Percentiles rank a stretch among this genome's conserved stretches.
Evolutionary conservation across 1,140 invertebrate species (phyloP).

Genomic region (Drosophila ironensis): DNA sequence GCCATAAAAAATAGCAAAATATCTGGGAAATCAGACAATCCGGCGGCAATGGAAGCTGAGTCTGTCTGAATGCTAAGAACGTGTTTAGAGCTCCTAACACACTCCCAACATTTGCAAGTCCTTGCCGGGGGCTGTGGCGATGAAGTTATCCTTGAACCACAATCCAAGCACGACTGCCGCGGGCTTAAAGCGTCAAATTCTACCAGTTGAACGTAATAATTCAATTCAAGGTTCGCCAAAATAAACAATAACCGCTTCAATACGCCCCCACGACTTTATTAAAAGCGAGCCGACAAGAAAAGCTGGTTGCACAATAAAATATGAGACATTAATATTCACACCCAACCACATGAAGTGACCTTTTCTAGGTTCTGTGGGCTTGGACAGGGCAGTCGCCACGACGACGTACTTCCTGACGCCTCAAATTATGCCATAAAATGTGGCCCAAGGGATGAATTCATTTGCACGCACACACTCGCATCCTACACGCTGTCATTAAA

Average conservation of each 20-base stretch:
- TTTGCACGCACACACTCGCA: conserved; percentile 36
- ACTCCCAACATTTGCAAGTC: conserved; percentile 32
- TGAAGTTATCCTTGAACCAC: conserved; percentile 12
- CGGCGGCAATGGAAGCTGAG: conserved; percentile 34
- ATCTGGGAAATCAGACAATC: conserved; percentile 68
- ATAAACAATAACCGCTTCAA: conserved; percentile 41
- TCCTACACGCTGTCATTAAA: conserved; percentile 53
- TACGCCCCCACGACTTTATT: conserved; percentile 37
- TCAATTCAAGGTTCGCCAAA: conserved; percentile 12
- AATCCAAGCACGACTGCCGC: conserved; percentile 31
- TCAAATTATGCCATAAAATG: conserved; percentile 79
- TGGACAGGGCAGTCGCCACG: conserved; percentile 9
- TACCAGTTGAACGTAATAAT: conserved; percentile 23
- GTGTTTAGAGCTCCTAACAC: conserved; percentile 36
- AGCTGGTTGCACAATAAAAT: conserved; percentile 61
- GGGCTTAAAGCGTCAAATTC: conserved; percentile 21
- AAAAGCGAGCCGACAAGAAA: conserved; percentile 65
- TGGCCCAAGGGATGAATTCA: conserved; percentile 78
- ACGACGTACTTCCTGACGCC: conserved; percentile 64
- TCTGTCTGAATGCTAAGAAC: conserved; percentile 61
- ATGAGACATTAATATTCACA: conserved; percentile 78
- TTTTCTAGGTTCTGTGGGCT: conserved; percentile 12
- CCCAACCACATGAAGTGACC: conserved; percentile 32
- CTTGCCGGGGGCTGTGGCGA: neutral
- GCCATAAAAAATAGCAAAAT: conserved; percentile 78